phyloP scores from a whole-genome alignment of 2,797 vertebrate genomes.

The Epinephelus coioides region DNA sequence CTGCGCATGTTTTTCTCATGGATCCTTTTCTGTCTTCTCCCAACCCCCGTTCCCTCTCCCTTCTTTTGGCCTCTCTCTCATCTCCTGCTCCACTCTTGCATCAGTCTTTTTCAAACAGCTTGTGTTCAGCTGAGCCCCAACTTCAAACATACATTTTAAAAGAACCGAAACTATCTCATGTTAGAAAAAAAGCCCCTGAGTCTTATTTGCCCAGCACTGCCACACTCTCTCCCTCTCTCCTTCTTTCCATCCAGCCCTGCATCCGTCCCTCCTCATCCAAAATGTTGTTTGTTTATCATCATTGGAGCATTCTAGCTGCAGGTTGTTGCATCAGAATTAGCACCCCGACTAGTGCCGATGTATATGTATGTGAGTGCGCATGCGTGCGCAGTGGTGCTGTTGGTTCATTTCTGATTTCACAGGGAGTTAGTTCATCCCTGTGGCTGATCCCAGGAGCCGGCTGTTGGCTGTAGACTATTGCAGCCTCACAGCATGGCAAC shows the following conservation, averaged over 20 bases:
- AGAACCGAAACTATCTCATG: conserved; percentile 84
- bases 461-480: conserved; percentile 63
- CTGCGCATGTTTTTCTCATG: conserved; percentile 55
- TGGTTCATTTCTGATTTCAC: conserved; percentile 72
- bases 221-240: conserved; percentile 48
- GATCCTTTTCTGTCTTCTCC: conserved; percentile 43
- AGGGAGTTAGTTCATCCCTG: conserved; percentile 64
- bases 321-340: conserved; percentile 83
- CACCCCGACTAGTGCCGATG: conserved; percentile 45
- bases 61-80: conserved; percentile 67
- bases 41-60: conserved; percentile 37
- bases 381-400: conserved; percentile 41
- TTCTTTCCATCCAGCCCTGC: conserved; percentile 54
- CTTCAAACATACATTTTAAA: conserved; percentile 86
- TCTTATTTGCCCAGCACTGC: conserved; percentile 79
- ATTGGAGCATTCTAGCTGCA: conserved; percentile 82
- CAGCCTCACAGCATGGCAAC: conserved; percentile 64
- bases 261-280: conserved; percentile 73
- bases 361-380: conserved; percentile 18
- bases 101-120: conserved; percentile 82
- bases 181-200: conserved; percentile 76
- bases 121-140: conserved; percentile 76
- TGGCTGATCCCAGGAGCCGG: conserved; percentile 72
- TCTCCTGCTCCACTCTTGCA: conserved; percentile 78
- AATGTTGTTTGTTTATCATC: conserved; percentile 87